Percentiles rank a stretch among this genome's conserved stretches.
Evolutionary conservation across 2,888 invertebrate genomes (phyloP).

Genomic region (Deilephila porcellus): DNA sequence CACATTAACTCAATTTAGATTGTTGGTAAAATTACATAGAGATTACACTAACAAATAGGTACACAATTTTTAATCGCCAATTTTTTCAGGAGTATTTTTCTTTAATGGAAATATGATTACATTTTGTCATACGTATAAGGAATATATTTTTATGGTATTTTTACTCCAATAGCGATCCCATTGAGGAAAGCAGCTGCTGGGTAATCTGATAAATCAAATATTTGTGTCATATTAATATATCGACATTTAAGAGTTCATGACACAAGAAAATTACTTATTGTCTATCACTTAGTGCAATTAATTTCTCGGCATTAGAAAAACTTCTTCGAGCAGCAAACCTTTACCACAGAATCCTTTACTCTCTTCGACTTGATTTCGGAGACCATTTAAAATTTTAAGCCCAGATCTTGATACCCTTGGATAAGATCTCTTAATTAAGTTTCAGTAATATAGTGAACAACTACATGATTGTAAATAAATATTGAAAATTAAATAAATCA

Average conservation of each 20-base stretch:
- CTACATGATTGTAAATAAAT: neutral
- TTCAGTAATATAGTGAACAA: no score
- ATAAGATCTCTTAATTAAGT: no score
- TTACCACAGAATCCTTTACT: no score
- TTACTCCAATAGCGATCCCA: neutral
- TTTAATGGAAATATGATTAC: neutral
- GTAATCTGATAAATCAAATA: neutral
- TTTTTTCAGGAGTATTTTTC: neutral
- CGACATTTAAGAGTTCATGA: neutral
- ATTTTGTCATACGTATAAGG: neutral
- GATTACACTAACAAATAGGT: neutral
- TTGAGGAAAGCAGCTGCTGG: neutral
- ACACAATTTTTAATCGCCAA: neutral
- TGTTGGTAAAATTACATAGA: neutral
- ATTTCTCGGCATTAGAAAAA: neutral
- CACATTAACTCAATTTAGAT: neutral
- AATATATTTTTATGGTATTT: neutral
- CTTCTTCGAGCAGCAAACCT: no score
- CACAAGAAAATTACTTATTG: conserved; percentile 13
- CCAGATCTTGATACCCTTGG: no score
- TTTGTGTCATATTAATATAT: neutral
- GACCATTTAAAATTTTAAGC: no score
- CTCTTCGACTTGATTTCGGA: no score
- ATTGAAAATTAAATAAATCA: neutral
- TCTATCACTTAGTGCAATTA: conserved; percentile 9